phyloP scores from a whole-genome alignment of 2,797 vertebrate genomes.

The Eupleurogrammus muticus region DNA sequence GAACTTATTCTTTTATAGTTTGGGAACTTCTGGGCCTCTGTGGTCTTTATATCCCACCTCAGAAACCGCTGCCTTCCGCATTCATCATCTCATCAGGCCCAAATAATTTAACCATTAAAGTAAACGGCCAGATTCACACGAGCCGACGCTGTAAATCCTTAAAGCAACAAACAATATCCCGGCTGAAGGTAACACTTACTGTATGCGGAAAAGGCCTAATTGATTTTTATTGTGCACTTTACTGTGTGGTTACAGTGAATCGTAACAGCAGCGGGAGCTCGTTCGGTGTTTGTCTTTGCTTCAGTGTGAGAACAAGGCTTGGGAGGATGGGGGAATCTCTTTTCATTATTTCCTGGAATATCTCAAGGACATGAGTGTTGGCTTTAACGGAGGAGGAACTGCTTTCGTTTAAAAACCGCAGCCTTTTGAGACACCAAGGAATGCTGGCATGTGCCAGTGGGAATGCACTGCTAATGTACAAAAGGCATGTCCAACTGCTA shows the following conservation, averaged over 20 bases:
- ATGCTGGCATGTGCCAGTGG: constrained; percentile 10
- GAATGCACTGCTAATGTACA: constrained; percentile 29
- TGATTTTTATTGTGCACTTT: constrained; percentile 29
- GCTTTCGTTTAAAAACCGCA: constrained; percentile 45
- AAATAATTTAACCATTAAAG: neutral
- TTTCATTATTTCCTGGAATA: constrained; percentile 69
- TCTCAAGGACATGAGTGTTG: constrained; percentile 49
- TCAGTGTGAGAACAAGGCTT: constrained; percentile 34
- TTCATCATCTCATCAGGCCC: neutral
- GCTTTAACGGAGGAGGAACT: constrained; percentile 54
- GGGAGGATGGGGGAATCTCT: constrained; percentile 15
- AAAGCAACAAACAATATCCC: neutral
- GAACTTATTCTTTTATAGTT: neutral
- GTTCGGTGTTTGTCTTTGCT: constrained; percentile 47
- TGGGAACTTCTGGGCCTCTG: neutral
- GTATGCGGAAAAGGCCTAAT: neutral
- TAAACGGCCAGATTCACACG: constrained; percentile 3
- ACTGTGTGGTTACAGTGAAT: constrained; percentile 31
- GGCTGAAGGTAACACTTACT: constrained; percentile 8
- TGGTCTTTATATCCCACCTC: constrained; percentile 1
- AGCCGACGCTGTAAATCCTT: constrained; percentile 11
- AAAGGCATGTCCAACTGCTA: constrained; percentile 7
- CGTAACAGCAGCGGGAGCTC: constrained; percentile 32
- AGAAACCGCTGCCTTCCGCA: neutral
- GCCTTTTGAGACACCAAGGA: constrained; percentile 26